Evolutionary conservation across 2,113 vertebrate species (phyloP).

Genomic region (Origma solitaria): DNA sequence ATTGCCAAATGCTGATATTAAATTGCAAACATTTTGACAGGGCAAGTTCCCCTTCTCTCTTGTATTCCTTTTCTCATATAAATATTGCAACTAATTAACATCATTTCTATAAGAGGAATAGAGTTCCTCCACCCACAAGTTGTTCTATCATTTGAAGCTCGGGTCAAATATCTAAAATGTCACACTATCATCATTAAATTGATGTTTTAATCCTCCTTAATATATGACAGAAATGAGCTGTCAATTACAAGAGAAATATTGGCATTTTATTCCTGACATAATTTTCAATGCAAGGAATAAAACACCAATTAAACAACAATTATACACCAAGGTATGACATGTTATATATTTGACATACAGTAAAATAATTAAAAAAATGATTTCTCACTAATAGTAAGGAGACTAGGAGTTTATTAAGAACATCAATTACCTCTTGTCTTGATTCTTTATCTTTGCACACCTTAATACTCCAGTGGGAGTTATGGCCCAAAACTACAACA

Average conservation of each 20-base stretch:
- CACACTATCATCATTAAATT: constrained; percentile 62
- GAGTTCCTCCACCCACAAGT: neutral
- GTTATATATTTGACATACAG: constrained; percentile 60
- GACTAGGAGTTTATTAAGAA: constrained; percentile 42
- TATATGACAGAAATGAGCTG: constrained; percentile 66
- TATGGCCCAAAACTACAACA: neutral
- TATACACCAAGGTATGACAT: constrained; percentile 59
- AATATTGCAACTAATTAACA: constrained; percentile 56
- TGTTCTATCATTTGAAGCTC: constrained; percentile 45
- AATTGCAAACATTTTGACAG: constrained; percentile 52
- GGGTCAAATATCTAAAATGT: constrained; percentile 59
- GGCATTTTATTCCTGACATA: constrained; percentile 66
- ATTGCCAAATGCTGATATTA: constrained; percentile 10
- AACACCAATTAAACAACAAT: constrained; percentile 71
- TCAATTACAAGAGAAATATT: constrained; percentile 69
- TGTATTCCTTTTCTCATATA: constrained; percentile 16
- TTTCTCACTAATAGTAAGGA: constrained; percentile 9
- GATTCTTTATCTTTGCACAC: neutral
- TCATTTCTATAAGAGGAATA: constrained; percentile 36
- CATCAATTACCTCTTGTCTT: constrained; percentile 7
- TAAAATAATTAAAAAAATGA: constrained; percentile 39
- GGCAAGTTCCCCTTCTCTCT: constrained; percentile 7
- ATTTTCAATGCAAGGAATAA: constrained; percentile 64
- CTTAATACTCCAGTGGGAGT: neutral
- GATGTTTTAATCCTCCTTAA: constrained; percentile 62